These are phyloP conservation scores for Neoarius graeffei DNA, from an alignment of 2,113 vertebrate genomes.

Conservation along the genomic window DNA sequence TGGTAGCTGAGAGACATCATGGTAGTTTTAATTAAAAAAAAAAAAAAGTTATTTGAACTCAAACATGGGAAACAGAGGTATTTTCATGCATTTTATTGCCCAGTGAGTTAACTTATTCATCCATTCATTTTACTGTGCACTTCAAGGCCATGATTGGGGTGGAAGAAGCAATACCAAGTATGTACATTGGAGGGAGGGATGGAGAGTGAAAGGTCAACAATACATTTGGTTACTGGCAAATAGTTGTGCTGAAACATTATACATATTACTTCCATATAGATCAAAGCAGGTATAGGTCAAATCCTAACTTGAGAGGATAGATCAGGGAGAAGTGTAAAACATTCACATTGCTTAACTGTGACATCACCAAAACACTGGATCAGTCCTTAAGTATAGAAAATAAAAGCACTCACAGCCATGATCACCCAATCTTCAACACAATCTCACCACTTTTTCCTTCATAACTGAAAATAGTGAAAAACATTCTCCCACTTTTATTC, in stretches of 20 bases:
- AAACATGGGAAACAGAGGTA: conserved; percentile 24
- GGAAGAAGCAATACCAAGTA: not conserved
- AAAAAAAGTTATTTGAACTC: not conserved
- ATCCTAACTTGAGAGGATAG: not conserved
- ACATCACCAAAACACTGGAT: not conserved
- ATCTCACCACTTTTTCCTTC: not conserved
- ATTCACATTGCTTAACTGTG: not conserved
- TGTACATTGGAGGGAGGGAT: not conserved
- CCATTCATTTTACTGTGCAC: conserved; percentile 21
- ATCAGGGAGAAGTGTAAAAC: not conserved
- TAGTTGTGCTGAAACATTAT: not conserved
- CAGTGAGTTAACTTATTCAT: conserved; percentile 26
- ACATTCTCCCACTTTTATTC: conserved; percentile 5
- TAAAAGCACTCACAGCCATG: not conserved
- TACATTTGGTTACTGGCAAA: conserved; percentile 10
- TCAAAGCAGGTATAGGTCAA: not conserved
- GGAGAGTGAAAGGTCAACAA: not conserved
- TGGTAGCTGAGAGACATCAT: not conserved
- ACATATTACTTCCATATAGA: not conserved
- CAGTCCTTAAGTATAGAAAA: not conserved
- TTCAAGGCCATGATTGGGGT: conserved; percentile 13
- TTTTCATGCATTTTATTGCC: conserved; percentile 51
- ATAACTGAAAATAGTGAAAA: not conserved
- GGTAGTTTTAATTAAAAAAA: not conserved
- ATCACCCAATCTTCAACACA: not conserved